Conservation (phyloP, 2,888 invertebrate genomes). For the Sesia apiformis region DNA sequence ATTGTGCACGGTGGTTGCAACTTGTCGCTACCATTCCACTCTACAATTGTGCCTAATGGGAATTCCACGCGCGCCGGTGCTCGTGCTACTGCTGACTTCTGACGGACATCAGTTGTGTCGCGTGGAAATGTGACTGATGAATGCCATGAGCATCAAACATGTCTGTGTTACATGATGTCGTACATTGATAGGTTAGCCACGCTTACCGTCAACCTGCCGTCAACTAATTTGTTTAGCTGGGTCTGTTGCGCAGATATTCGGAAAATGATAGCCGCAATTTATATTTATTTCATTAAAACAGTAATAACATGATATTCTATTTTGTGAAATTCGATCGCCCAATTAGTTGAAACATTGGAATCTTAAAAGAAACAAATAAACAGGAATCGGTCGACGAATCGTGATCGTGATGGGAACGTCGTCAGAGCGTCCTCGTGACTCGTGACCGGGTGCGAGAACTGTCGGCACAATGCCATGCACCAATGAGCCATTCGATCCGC, state of each 20-base stretch:
- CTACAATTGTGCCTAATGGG: slow-evolving; percentile 34
- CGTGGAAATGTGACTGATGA: slow-evolving; percentile 4
- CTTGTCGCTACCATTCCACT: slow-evolving; percentile 29
- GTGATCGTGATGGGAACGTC: slow-evolving; percentile 36
- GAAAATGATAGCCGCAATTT: too few species aligned
- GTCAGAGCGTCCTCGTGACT: slow-evolving; percentile 12
- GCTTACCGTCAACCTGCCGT: too few species aligned
- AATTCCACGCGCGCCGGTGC: slow-evolving; percentile 35
- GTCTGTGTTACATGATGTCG: background rate
- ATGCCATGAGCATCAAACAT: slow-evolving; percentile 1
- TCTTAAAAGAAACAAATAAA: background rate
- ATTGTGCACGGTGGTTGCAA: slow-evolving; percentile 49
- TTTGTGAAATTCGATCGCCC: too few species aligned
- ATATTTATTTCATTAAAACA: too few species aligned
- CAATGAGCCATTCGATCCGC: slow-evolving; percentile 47
- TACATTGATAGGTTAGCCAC: too few species aligned
- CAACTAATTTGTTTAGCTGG: too few species aligned
- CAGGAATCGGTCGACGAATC: slow-evolving; percentile 23
- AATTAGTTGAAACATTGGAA: too few species aligned
- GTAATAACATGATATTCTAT: too few species aligned
- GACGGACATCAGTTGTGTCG: slow-evolving; percentile 11
- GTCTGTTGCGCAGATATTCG: too few species aligned
- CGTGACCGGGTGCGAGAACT: slow-evolving; percentile 35
- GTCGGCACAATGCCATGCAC: slow-evolving; percentile 39
- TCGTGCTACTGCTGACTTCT: slow-evolving; percentile 37